phyloP scores from a whole-genome alignment of 2,113 vertebrate genomes.

The Lontra canadensis region DNA sequence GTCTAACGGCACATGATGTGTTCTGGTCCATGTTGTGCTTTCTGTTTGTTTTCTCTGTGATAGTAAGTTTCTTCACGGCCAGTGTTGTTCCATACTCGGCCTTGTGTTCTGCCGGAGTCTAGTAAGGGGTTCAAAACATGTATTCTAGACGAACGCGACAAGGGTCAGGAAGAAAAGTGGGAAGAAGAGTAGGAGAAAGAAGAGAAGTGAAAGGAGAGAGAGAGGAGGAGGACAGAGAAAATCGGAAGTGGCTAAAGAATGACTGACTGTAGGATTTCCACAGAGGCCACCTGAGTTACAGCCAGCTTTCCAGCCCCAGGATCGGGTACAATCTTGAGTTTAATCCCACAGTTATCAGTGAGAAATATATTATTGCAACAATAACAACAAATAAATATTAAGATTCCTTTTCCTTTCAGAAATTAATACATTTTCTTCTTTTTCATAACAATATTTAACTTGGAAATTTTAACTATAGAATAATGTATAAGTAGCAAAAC shows the following conservation, averaged over 20 bases:
- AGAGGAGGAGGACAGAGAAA: not conserved
- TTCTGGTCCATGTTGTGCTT: not conserved
- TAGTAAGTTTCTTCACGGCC: not conserved
- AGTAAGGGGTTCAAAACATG: not conserved
- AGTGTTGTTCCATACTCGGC: not conserved
- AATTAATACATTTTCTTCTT: not conserved
- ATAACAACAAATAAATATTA: not conserved
- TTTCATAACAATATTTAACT: not conserved
- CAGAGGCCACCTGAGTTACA: not conserved
- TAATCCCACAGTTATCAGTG: not conserved
- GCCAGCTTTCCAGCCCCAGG: not conserved
- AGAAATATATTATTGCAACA: constrained; percentile 6
- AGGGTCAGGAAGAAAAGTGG: not conserved
- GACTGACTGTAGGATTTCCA: not conserved
- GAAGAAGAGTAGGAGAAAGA: not conserved
- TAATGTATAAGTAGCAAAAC: not conserved
- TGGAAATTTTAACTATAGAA: not conserved
- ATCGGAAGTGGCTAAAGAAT: not conserved
- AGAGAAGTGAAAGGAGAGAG: not conserved
- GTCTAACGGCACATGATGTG: not conserved
- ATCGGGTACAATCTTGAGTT: not conserved
- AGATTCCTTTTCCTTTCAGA: not conserved
- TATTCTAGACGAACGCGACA: not conserved
- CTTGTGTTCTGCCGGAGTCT: not conserved
- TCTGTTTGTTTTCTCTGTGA: not conserved